phyloP scores from a whole-genome alignment of 1,140 invertebrate species.

The Drosophila fuyamai region DNA sequence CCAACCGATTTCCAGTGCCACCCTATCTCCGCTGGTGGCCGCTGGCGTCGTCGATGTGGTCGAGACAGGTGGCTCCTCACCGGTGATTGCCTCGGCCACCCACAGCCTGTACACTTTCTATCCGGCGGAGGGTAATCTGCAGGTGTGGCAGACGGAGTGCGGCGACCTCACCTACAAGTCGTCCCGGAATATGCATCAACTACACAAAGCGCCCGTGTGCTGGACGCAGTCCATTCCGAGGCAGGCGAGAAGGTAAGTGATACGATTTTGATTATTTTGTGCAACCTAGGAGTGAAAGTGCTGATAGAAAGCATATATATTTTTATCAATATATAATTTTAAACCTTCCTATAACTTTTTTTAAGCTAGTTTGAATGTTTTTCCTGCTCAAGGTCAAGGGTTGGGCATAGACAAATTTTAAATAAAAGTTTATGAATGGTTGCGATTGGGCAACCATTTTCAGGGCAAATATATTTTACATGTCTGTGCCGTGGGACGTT shows the following conservation, averaged over 20 bases:
- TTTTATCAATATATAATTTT: no score
- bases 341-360: no score
- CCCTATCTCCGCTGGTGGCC: conserved; percentile 60
- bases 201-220: conserved; percentile 82
- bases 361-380: no score
- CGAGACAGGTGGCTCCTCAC: conserved; percentile 62
- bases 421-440: no score
- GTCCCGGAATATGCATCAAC: conserved; percentile 79
- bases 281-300: not conserved
- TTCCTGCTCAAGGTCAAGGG: no score
- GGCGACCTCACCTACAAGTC: conserved; percentile 83
- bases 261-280: not conserved
- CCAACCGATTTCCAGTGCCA: conserved; percentile 81
- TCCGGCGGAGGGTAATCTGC: conserved; percentile 82
- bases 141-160: conserved; percentile 82
- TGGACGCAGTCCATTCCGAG: conserved; percentile 84
- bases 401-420: no score
- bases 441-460: no score
- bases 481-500: no score
- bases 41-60: conserved; percentile 62
- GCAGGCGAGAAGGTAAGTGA: conserved; percentile 83
- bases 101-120: conserved; percentile 84
- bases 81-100: conserved; percentile 81
- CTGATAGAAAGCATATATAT: no score
- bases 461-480: no score